A percentile compares a stretch with the other conserved stretches of the same genome.
phyloP scores from a whole-genome alignment of 2,113 vertebrate species.

The Anguilla japonica region DNA sequence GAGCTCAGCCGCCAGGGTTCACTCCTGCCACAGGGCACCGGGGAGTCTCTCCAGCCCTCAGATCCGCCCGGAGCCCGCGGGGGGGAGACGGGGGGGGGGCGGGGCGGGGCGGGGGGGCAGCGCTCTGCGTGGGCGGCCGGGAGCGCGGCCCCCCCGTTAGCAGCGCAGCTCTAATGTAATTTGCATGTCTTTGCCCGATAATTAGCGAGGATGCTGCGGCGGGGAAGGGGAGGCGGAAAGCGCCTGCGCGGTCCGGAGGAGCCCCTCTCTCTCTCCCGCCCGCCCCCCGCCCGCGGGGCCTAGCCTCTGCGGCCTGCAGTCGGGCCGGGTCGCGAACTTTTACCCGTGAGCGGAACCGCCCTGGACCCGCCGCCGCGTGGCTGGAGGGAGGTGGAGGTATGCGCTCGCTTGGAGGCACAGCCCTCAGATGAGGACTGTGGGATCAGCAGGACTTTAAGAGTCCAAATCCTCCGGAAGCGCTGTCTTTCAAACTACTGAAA shows the following conservation, averaged over 20 bases:
- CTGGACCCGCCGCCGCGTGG: background rate
- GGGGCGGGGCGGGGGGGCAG: conserved; percentile 13
- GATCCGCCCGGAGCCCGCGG: conserved; percentile 35
- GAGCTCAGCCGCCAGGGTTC: background rate
- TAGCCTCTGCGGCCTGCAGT: background rate
- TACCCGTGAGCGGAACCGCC: background rate
- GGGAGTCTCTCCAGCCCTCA: background rate
- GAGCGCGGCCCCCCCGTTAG: conserved; percentile 52
- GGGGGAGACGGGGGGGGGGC: conserved; percentile 39
- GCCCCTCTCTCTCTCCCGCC: background rate
- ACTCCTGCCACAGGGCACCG: background rate
- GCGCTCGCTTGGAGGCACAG: background rate
- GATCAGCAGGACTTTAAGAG: background rate
- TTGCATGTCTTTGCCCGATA: conserved; percentile 62
- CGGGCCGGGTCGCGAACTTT: background rate
- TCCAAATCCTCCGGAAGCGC: background rate
- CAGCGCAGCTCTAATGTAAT: conserved; percentile 56
- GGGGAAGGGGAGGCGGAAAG: conserved; percentile 44
- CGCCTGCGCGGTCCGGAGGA: conserved; percentile 39
- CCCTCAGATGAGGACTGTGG: background rate
- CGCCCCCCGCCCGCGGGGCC: background rate
- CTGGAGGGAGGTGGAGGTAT: background rate
- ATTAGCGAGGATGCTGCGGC: conserved; percentile 59
- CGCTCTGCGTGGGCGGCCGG: conserved; percentile 43
- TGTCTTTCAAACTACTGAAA: background rate